These are phyloP conservation scores for Corbicula japonica DNA, from an alignment of 2,888 invertebrate species.

Conservation along the genomic window DNA sequence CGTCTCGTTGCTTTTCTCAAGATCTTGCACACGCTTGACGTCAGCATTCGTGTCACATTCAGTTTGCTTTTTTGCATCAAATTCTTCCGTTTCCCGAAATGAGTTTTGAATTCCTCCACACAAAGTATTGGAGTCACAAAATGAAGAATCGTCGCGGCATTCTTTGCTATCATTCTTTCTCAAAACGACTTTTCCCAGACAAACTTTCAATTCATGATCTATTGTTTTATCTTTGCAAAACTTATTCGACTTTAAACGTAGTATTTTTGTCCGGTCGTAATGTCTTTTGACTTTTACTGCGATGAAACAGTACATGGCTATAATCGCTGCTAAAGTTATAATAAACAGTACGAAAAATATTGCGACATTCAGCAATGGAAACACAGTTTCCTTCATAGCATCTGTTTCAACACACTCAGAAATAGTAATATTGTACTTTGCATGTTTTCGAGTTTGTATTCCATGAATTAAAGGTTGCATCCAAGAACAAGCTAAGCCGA, in stretches of 20 bases:
- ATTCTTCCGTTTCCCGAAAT: no score
- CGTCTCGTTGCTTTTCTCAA: slow-evolving; percentile 11
- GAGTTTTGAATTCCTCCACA: no score
- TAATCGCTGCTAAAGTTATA: slow-evolving; percentile 44
- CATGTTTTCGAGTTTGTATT: slow-evolving; percentile 44
- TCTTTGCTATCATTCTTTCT: no score
- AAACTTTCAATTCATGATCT: slow-evolving; percentile 36
- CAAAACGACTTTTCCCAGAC: slow-evolving; percentile 14
- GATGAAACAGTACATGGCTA: slow-evolving; percentile 67
- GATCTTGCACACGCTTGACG: background rate
- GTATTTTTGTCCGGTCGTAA: slow-evolving; percentile 15
- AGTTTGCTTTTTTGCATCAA: no score
- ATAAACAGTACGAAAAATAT: slow-evolving; percentile 57
- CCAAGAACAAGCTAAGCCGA: slow-evolving; percentile 58
- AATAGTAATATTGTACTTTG: slow-evolving; percentile 51
- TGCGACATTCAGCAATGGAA: slow-evolving; percentile 64
- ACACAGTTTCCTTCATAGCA: slow-evolving; percentile 52
- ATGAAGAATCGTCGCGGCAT: no score
- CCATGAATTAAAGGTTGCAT: slow-evolving; percentile 66
- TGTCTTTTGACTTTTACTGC: slow-evolving; percentile 54
- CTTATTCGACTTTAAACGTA: slow-evolving; percentile 2
- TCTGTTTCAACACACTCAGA: slow-evolving; percentile 71
- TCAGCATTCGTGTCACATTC: slow-evolving; percentile 15
- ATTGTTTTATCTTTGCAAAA: slow-evolving; percentile 6
- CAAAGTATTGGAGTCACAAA: no score